Evolutionary conservation across 2,888 invertebrate genomes (phyloP).

Genomic region (Callyntrura guangdongensis): DNA sequence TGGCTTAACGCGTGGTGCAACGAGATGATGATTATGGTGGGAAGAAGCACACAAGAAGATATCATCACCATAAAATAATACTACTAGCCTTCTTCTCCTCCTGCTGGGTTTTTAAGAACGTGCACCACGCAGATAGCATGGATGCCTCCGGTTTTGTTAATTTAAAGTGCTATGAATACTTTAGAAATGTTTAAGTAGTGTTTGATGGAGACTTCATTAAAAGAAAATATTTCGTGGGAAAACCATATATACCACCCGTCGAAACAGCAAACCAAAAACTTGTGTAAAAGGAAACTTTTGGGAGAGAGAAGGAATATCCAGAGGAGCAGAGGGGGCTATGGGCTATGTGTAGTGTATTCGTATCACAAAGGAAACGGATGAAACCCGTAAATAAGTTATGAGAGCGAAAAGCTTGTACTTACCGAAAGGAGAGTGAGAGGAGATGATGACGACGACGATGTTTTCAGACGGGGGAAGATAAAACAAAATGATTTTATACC

Average conservation of each 20-base stretch:
- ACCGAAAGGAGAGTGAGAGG: conserved; percentile 21
- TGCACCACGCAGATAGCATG: neutral
- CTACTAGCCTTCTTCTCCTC: neutral
- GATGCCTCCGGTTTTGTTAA: conserved; percentile 39
- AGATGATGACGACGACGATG: conserved; percentile 31
- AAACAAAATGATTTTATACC: conserved; percentile 34
- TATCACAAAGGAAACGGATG: conserved; percentile 52
- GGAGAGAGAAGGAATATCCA: neutral
- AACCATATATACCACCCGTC: conserved; percentile 42
- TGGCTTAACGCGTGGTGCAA: neutral
- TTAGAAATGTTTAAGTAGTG: conserved; percentile 54
- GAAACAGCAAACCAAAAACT: conserved; percentile 33
- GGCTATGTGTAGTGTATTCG: neutral
- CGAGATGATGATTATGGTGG: neutral
- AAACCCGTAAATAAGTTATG: conserved; percentile 70
- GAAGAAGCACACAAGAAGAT: conserved; percentile 22
- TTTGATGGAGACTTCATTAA: conserved; percentile 60
- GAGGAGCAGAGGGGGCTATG: neutral
- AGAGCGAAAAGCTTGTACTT: conserved; percentile 54
- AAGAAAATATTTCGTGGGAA: conserved; percentile 57
- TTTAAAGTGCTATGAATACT: conserved; percentile 53
- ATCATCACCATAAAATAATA: conserved; percentile 41
- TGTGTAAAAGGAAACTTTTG: conserved; percentile 39
- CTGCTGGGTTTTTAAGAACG: neutral
- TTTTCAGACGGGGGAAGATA: conserved; percentile 18